Base-by-base conservation (phyloP, 2,888 invertebrate species). In the Xanthia togata region DNA sequence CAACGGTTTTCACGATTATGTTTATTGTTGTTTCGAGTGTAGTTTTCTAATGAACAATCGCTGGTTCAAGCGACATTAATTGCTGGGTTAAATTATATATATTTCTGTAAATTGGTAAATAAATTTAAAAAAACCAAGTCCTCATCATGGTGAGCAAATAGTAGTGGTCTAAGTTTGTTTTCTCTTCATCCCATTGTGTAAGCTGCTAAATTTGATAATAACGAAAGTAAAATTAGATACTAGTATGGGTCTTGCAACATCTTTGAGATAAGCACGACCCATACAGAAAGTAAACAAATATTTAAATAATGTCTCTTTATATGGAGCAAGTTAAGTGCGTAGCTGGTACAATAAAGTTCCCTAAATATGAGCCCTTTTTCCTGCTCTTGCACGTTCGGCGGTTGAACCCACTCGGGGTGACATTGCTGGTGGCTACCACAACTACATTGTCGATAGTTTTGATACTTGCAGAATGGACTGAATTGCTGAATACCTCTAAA, bases 391-490 rank as follows among this genome's bases (percentile, higher is more conserved):
- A 87, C 90, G 89, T 90, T 92, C 94, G 95, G 96, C 92, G 94
- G 84, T 96, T 96, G 96, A 96, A 95, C 96, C 92, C 95, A 90
- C 85, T 78, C 93, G 91, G 94, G 96, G 96, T 96, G 96, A 96
- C 96, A 96, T 96, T 96, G 96, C 93, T 84, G 86, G 89, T 89
- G 89, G 83, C 88, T 90, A 86, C 85, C 86, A 78, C 75, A 80
- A 85, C 82, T 79, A 82, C 76, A 79, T 76, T 83, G 70, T 69
- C 38, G n/a, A 50, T 38, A 73, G 47, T 91, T 85, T 95, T 95
- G 95, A 93, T 94, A 94, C 93, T 95, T 93, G 35, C 31, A 50
- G 47, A 35, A 60, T 12, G 31, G 8, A 44, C 47, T n/a, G 1
- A 38, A 31, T 57, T 26, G 1, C 0, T 26, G 14, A 11, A 2